Base-by-base conservation (phyloP, 2,797 vertebrate species). In the Acomys russatus region DNA sequence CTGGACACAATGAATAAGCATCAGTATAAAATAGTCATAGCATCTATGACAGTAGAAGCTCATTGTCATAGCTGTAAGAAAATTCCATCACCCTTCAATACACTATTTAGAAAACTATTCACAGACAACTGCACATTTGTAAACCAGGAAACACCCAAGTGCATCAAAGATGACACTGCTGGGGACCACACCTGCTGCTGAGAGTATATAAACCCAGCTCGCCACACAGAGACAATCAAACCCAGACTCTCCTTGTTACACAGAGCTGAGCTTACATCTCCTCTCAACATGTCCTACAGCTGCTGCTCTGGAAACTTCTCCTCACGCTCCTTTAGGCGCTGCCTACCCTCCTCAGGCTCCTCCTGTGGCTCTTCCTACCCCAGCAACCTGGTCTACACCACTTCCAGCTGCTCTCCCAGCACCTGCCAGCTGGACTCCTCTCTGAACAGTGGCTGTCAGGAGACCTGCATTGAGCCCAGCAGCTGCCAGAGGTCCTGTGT, bases 371-470 rank as follows among this genome's bases (percentile, higher is more conserved):
- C 71, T 38, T 86, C 78, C 68, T 90, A 74, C 61, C 95, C 94
- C 56, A 93, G 87, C 49, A 95, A 89, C 73, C 89, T 95, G 74
- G 54, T 97, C 86, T 95, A 86, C 68, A 56, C 10, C 38, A 49
- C 56, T 11, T 30, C 49, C 10, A 3, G 86, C 70, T 87, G 88
- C 30, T 73, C 64, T 84, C 84, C 74, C 25, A 78, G 74, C 2
- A 9, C 51, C 88, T 91, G n/a, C 73, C 92, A 64, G 28, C 25
- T 77, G 49, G 25, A 8, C 14, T 77, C 85, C 4, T 61, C 87
- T 82, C 51, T 87, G 74, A 78, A 1, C 49, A n/a, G n/a, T 0
- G 11, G 25, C 35, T 61, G 3, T 9, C 89, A 96, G 68, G 76
- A 90, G 20, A 68, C 33, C 49, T 79, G 71, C 83, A 63, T 30